Conservation (phyloP, 2,888 invertebrate species). For the Ochropleura plecta region DNA sequence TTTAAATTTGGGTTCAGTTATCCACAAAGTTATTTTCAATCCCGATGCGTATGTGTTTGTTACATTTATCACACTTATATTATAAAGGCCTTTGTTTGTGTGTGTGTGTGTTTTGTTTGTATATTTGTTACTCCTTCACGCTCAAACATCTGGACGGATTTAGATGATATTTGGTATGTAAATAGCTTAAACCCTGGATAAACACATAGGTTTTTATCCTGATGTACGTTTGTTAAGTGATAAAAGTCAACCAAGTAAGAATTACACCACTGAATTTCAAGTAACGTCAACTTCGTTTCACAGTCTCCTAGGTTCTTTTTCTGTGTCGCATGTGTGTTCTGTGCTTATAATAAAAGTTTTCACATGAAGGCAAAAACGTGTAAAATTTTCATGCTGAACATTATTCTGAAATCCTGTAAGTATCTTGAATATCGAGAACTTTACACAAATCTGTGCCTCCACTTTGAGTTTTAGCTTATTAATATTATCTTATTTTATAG, state of each 20-base stretch:
- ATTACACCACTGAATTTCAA: not conserved
- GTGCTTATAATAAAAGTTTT: conserved; percentile 13
- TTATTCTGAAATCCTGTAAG: not conserved
- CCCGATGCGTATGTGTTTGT: not conserved
- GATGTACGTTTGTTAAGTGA: too few relatives aligned
- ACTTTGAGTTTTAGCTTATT: not conserved
- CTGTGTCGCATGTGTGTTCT: not conserved
- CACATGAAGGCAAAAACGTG: conserved; percentile 1
- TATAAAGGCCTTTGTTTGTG: too few relatives aligned
- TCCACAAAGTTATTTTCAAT: not conserved
- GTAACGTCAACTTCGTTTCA: not conserved
- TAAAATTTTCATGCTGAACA: conserved; percentile 4
- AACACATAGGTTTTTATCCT: too few relatives aligned
- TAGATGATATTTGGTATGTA: too few relatives aligned
- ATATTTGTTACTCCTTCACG: too few relatives aligned
- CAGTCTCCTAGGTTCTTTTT: not conserved
- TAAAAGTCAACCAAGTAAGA: not conserved
- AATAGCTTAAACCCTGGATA: too few relatives aligned
- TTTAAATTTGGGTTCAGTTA: conserved; percentile 3
- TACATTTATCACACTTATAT: not conserved
- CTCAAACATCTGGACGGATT: too few relatives aligned
- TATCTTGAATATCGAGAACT: conserved; percentile 9
- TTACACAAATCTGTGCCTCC: too few relatives aligned
- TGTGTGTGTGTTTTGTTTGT: too few relatives aligned
- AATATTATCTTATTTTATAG: too few relatives aligned